Conservation (phyloP, 2,797 vertebrate species). For the Dendrocincla fuliginosa region DNA sequence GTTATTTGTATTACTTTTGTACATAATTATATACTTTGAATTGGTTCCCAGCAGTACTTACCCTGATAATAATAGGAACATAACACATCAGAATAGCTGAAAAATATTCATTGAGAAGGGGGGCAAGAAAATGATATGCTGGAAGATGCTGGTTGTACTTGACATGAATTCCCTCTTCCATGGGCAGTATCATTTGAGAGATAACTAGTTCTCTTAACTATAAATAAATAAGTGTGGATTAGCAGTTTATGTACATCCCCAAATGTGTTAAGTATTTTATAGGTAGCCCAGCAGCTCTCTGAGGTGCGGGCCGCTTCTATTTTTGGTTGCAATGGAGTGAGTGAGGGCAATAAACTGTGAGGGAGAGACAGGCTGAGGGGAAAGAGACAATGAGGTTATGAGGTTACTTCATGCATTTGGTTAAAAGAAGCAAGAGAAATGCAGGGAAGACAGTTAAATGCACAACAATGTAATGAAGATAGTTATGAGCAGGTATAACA, state of each 20-base stretch:
- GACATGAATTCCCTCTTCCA: background rate
- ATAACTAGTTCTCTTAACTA: background rate
- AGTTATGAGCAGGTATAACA: background rate
- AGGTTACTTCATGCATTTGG: background rate
- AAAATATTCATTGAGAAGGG: background rate
- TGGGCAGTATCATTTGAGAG: background rate
- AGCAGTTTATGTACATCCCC: background rate
- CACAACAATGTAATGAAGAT: background rate
- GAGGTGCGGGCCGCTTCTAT: background rate
- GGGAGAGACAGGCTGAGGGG: background rate
- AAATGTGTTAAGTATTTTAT: background rate
- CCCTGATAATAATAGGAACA: conserved; percentile 24
- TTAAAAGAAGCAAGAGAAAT: background rate
- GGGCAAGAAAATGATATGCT: conserved; percentile 12
- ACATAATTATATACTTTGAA: conserved; percentile 14
- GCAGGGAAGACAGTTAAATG: background rate
- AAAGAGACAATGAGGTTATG: background rate
- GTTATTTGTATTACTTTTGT: conserved; percentile 17
- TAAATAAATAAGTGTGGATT: background rate
- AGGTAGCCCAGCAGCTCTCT: background rate
- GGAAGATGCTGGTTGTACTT: background rate
- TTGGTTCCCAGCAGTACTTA: conserved; percentile 54
- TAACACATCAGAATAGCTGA: background rate
- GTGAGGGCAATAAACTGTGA: background rate
- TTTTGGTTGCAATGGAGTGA: background rate